Base-by-base conservation (phyloP, 2,888 invertebrate species). In the Trissonchulus latispiculum region DNA sequence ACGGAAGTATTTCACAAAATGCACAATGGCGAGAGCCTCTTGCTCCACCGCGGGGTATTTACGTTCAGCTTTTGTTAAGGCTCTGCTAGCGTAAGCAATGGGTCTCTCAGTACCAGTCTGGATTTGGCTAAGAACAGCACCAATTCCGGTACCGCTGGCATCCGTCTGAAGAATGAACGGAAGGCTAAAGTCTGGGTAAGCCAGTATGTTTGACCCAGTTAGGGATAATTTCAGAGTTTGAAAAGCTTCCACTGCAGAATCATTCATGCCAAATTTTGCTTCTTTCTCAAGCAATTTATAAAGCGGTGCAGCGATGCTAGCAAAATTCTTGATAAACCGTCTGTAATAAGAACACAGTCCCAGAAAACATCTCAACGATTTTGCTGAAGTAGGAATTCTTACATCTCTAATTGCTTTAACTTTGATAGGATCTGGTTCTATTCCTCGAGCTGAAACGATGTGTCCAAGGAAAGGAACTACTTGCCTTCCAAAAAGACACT, bases 21-120 rank as follows among this genome's bases (percentile, higher is more conserved):
- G 76, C 15, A 79, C 77, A 3, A 78, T 74, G 0, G 76, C 78
- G 2, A 78, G 74, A 61, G 77, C 69, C 62, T 79, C 78, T 31
- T 74, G 74, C 35, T 80, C 77, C 0, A 77, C 75, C 3, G 78
- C 75, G 0, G 76, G 73, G 74, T 79, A 78, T 0, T 73, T 72
- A 8, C 75, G 70, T 73, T 81, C 75, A 15, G 76, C 59, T 0
- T 76, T 70, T 1, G 75, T 32, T 1, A 80, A 72, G 2, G 77
- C 76, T 29, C 76, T 70, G 48, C 78, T 78, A 0, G 76, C 74
- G 72, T 78, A 80, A 8, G 77, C 77, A 1, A 80, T 75, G 1
- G 77, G 78, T 33, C 15, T 2, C 2, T 69, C 70, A 3, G 74
- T 72, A 28, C 76, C 72, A 15, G 74, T 75, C 2, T 74, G 75